A percentile compares a stretch with the other conserved stretches of the same genome.
phyloP scores from a whole-genome alignment of 2,888 invertebrate genomes.

The Metacarcinus magister region DNA sequence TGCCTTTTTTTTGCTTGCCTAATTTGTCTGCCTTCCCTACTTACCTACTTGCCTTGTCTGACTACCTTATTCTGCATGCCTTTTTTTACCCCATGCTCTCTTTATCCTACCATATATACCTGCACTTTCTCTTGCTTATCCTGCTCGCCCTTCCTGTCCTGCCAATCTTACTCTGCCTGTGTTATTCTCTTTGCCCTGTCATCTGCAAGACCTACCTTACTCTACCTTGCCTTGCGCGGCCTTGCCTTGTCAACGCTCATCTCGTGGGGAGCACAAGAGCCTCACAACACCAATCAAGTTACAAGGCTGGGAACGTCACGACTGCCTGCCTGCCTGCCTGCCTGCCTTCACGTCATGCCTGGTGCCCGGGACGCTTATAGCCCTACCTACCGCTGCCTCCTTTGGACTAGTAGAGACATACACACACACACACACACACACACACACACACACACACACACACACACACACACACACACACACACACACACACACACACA shows the following conservation, averaged over 20 bases:
- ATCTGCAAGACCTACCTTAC: background rate
- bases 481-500: background rate
- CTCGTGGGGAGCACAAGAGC: background rate
- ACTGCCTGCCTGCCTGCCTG: background rate
- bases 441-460: background rate
- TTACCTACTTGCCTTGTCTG: background rate
- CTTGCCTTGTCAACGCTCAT: slow-evolving; percentile 26
- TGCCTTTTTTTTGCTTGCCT: background rate
- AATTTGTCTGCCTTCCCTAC: background rate
- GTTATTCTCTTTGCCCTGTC: background rate
- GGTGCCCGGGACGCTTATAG: too few relatives aligned
- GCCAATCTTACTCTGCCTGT: background rate
- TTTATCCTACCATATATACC: background rate
- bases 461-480: too few relatives aligned
- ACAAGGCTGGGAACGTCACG: background rate
- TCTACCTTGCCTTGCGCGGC: background rate
- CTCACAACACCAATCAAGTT: slow-evolving; percentile 26
- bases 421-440: too few relatives aligned
- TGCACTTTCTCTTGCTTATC: background rate
- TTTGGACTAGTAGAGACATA: too few relatives aligned
- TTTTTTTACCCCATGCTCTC: background rate
- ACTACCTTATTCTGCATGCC: background rate
- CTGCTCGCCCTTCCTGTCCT: background rate
- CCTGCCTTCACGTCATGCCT: too few relatives aligned
- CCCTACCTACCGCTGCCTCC: too few relatives aligned